Evolutionary conservation across 1,140 invertebrate species (phyloP).

Genomic region (Cherax destructor): DNA sequence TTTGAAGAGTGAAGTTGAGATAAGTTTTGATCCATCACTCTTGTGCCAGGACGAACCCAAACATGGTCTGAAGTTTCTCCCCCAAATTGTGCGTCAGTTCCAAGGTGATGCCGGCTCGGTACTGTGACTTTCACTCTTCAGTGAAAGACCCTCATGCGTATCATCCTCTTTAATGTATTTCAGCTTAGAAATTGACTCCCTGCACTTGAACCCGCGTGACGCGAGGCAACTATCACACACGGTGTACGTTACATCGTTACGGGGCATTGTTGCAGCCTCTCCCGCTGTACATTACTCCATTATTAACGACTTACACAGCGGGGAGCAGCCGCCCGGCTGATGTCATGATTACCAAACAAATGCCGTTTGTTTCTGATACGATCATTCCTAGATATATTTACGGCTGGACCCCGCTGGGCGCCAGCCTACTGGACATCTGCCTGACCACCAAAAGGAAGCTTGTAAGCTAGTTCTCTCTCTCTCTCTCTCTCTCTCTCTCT

Average conservation of each 20-base stretch:
- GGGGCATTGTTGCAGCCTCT: neutral
- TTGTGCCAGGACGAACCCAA: too few relatives aligned
- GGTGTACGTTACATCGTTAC: neutral
- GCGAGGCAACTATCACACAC: neutral
- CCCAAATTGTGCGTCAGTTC: too few relatives aligned
- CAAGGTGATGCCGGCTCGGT: too few relatives aligned
- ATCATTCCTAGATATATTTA: neutral
- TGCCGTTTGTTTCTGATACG: slow-evolving; percentile 9
- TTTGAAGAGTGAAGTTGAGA: too few relatives aligned
- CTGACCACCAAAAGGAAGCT: neutral
- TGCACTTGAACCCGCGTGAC: neutral
- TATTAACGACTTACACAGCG: neutral
- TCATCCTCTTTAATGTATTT: neutral
- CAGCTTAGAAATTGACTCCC: neutral
- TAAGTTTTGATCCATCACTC: too few relatives aligned
- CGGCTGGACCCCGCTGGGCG: neutral
- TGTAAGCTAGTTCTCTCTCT: slow-evolving; percentile 2
- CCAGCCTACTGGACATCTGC: neutral
- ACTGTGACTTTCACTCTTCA: too few relatives aligned
- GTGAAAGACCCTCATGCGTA: too few relatives aligned
- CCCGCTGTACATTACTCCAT: neutral
- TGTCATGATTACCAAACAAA: slow-evolving; percentile 8
- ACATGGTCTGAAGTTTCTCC: too few relatives aligned
- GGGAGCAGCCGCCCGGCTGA: neutral
- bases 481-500: slow-evolving; percentile 46